Evolutionary conservation across 2,797 vertebrate species (phyloP), one percentile per base, ranked within the genome.

Genomic region (Labroides dimidiatus): DNA sequence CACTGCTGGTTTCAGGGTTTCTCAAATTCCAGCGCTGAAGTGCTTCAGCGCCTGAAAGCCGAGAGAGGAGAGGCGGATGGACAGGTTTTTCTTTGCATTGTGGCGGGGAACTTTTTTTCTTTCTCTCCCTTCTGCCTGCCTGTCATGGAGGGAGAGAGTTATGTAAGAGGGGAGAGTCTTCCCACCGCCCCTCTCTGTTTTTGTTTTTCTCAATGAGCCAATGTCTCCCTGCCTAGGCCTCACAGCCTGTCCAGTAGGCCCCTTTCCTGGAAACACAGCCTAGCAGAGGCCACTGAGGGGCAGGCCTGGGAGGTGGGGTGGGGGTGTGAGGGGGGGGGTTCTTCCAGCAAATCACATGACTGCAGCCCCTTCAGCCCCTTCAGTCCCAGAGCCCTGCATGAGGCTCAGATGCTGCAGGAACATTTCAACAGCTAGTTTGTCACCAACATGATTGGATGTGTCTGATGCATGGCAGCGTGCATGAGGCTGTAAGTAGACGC

Each of bases 171-270:
- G 85, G 85, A 91, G 91, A 88, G 84, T 89, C 91, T 86, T 93
- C 90, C 87, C 89, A 87, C 92, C 91, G 84, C 93, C 91, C 89
- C 83, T 92, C 86, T 85, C 86, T 94, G 92, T 93, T 94, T 93
- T 93, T 95, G 92, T 94, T 94, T 95, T 94, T 94, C 92, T 94
- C 92, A 94, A 95, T 95, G 94, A 94, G 93, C 92, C 90, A 92
- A 91, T 90, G 92, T 93, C 89, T 92, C 92, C 93, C 91, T 89
- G 86, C 77, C 74, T 64, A 90, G 93, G 94, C 93, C 94, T 92
- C 93, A 84, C 88, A 85, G 94, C 91, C 92, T 89, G 92, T 89
- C 92, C 90, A 89, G 85, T 77, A 93, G 94, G 93, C 93, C 93
- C 90, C 93, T 94, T 95, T 94, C 92, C 94, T 94, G 94, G 94